Conservation (phyloP, 2,113 vertebrate genomes). For the Marmota flaviventris region DNA sequence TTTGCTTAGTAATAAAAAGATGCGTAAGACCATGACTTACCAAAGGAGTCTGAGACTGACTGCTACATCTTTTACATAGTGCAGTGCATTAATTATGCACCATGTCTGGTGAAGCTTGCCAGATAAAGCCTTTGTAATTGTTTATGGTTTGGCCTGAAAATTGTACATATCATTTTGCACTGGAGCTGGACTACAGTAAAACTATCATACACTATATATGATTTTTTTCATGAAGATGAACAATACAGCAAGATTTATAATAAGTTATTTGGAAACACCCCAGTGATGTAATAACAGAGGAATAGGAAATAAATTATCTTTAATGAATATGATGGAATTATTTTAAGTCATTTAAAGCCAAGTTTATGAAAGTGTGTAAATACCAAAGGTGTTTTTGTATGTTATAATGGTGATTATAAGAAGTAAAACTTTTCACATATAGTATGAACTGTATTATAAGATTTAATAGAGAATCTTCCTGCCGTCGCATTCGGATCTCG, state of each 20-base stretch:
- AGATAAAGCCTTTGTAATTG: neutral
- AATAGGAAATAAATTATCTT: neutral
- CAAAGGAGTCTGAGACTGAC: neutral
- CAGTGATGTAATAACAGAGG: neutral
- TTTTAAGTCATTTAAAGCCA: neutral
- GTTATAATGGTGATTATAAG: neutral
- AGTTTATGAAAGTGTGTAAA: neutral
- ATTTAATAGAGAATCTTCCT: constrained; percentile 56
- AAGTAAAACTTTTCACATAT: neutral
- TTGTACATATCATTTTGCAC: neutral
- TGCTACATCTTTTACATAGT: neutral
- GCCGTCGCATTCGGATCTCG: constrained; percentile 58
- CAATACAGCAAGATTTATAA: neutral
- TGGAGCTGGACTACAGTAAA: neutral
- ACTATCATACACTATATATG: neutral
- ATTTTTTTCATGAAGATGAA: too few relatives aligned
- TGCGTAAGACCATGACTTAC: neutral
- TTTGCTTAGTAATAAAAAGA: neutral
- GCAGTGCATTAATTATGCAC: neutral
- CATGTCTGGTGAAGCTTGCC: neutral
- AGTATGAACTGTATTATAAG: neutral
- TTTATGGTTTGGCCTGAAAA: neutral
- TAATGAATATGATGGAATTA: neutral
- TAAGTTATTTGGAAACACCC: neutral
- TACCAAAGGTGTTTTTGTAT: neutral